Conservation (phyloP, 2,113 vertebrate genomes). For the Arvicanthis niloticus region DNA sequence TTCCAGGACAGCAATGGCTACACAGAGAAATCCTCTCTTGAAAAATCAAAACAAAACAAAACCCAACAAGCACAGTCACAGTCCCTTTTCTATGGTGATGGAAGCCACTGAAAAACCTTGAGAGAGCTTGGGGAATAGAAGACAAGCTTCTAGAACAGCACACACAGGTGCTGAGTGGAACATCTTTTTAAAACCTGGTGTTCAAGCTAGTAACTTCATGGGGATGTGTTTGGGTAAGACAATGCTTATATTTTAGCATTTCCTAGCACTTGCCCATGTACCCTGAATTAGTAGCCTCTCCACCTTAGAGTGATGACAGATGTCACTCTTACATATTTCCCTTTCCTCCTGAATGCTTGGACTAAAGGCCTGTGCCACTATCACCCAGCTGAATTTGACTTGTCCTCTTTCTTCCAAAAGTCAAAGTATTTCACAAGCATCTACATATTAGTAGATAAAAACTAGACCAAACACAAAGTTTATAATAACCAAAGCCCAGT, state of each 20-base stretch:
- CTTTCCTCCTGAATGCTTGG: neutral
- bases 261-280: neutral
- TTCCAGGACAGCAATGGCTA: neutral
- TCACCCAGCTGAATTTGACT: neutral
- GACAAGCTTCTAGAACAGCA: neutral
- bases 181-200: neutral
- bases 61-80: neutral
- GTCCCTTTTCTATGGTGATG: neutral
- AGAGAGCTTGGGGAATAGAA: neutral
- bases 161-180: neutral
- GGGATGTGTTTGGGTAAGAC: neutral
- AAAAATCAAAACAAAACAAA: neutral
- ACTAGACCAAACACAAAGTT: neutral
- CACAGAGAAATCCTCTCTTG: neutral
- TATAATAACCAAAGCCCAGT: constrained; percentile 13
- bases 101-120: neutral
- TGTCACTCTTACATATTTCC: neutral
- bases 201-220: neutral
- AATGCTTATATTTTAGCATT: neutral
- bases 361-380: neutral
- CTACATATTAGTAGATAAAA: constrained; percentile 25
- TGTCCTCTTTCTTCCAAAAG: constrained; percentile 2
- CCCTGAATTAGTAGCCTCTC: too few relatives aligned
- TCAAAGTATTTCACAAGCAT: neutral
- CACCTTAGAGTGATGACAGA: neutral